Evolutionary conservation across 2,888 invertebrate genomes (phyloP).

Genomic region (Morpho achilles): DNA sequence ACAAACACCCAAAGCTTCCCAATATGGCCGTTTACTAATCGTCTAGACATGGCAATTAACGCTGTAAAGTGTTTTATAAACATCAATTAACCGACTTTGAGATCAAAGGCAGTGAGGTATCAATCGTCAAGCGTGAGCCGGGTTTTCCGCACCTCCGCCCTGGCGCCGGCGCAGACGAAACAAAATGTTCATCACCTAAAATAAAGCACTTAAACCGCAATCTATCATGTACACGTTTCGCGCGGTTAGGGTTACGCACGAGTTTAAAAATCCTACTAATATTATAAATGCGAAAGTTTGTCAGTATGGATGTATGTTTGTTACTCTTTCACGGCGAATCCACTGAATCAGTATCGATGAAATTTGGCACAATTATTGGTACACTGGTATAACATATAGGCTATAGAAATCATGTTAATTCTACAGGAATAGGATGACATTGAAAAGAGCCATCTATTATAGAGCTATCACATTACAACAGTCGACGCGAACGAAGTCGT

Average conservation of each 20-base stretch:
- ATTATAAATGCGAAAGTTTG: too few relatives aligned
- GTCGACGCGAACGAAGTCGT: too few relatives aligned
- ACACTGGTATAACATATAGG: too few relatives aligned
- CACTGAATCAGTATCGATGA: too few relatives aligned
- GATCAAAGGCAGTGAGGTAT: slow-evolving; percentile 31
- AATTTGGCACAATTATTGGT: too few relatives aligned
- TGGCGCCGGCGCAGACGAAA: slow-evolving; percentile 56
- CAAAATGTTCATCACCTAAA: slow-evolving; percentile 48
- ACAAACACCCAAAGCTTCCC: neutral
- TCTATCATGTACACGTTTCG: slow-evolving; percentile 45
- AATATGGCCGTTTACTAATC: slow-evolving; percentile 24
- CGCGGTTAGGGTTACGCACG: slow-evolving; percentile 13
- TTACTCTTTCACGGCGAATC: too few relatives aligned
- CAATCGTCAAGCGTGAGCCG: slow-evolving; percentile 28
- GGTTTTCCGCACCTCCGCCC: slow-evolving; percentile 47
- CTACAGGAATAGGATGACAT: too few relatives aligned
- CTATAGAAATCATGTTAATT: too few relatives aligned
- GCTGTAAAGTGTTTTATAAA: slow-evolving; percentile 25
- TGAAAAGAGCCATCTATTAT: too few relatives aligned
- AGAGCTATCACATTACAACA: too few relatives aligned
- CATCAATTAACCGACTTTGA: slow-evolving; percentile 17
- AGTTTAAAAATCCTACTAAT: neutral
- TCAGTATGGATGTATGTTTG: too few relatives aligned
- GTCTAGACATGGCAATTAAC: slow-evolving; percentile 18
- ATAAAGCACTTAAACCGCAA: slow-evolving; percentile 64